phyloP scores from a whole-genome alignment of 1,140 invertebrate genomes.

The Ips nitidus region DNA sequence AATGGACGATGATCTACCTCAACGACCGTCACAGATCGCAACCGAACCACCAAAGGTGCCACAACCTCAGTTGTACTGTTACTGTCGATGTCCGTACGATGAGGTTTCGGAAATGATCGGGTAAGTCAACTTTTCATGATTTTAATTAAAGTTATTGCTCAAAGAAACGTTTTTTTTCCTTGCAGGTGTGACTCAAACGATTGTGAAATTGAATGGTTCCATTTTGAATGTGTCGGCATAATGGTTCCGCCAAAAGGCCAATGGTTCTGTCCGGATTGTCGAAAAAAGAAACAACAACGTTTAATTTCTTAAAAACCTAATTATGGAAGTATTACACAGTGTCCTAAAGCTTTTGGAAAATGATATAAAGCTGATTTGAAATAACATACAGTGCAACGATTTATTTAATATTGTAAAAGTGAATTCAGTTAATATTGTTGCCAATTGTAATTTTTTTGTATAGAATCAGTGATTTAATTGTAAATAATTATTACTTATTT shows the following conservation, averaged over 20 bases:
- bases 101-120: slow-evolving; percentile 97
- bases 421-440: too few species aligned
- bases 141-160: background rate
- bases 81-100: slow-evolving; percentile 93
- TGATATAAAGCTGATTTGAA: too few species aligned
- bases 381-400: too few species aligned
- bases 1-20: slow-evolving; percentile 29
- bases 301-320: background rate
- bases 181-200: slow-evolving; percentile 80
- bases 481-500: too few species aligned
- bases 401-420: too few species aligned
- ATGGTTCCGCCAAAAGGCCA: slow-evolving; percentile 94
- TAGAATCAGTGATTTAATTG: too few species aligned
- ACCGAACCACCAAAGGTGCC: background rate
- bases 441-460: too few species aligned
- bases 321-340: too few species aligned
- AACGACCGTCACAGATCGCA: slow-evolving; percentile 21
- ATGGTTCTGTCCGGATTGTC: slow-evolving; percentile 94
- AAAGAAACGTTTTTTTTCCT: slow-evolving; percentile 3
- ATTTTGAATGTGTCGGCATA: slow-evolving; percentile 96
- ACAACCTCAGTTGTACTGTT: slow-evolving; percentile 74
- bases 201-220: slow-evolving; percentile 96
- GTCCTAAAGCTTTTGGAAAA: too few species aligned
- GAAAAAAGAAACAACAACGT: slow-evolving; percentile 50
- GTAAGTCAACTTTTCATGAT: slow-evolving; percentile 11